Base-by-base conservation (phyloP, 2,888 invertebrate genomes). In the Parnassius apollo region DNA sequence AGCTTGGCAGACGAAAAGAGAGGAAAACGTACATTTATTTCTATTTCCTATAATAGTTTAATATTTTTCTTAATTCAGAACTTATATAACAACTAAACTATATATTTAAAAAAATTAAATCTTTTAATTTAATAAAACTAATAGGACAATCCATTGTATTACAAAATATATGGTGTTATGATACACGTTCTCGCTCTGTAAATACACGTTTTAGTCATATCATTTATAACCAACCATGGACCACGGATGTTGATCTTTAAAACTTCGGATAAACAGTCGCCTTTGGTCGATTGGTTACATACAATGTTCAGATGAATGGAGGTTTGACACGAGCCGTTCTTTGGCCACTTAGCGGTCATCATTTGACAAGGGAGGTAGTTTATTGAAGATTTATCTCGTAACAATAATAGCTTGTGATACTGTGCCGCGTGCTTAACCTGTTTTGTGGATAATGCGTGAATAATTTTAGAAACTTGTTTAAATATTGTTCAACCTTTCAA, bases 301-400 rank as follows among this genome's bases (percentile, higher is more conserved):
- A 86, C 88, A 87, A 80, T 79, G 68, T 69, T 71, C 62, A 46
- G 55, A 86, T 80, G 86, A 87, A 81, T 77, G 79, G 75, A 71
- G 70, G 75, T 83, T 83, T 83, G 90, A 84, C 90, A 89, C 84
- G 84, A 79, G 77, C 77, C 71, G 76, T 86, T 80, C 86, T 64
- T 81, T 82, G 86, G 81, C 88, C 91, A 85, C 85, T 85, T 80
- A 85, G 81, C 86, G 86, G 85, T 79, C 84, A 75, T 74, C 73
- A 80, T 73, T 75, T 82, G 82, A 81, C 81, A 78, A 71, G 80
- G 77, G 73, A 78, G 78, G 72, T 75, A 75, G 71, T 53, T 62
- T 60, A 53, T 64, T 49, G 45, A 64, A 85, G 88, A 87, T 88
- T 88, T 74, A 75, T 91, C 90, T 90, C 88, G 83, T 68, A 55